Evolutionary conservation across 2,888 invertebrate species (phyloP).

Genomic region (Chydorus sphaericus): DNA sequence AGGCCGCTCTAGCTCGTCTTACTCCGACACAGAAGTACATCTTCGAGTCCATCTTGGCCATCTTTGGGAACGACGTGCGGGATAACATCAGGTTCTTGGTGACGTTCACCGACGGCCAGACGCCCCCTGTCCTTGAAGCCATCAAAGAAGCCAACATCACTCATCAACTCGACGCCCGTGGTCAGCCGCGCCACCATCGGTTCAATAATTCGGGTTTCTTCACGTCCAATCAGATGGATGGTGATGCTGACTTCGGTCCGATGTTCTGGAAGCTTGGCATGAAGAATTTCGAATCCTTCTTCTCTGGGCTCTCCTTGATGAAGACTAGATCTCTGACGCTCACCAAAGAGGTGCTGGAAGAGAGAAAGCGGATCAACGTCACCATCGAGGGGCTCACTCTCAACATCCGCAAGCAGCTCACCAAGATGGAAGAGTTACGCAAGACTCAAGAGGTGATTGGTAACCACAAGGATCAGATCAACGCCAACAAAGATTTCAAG

Average conservation of each 20-base stretch:
- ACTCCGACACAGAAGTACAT: not conserved
- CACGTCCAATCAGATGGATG: not conserved
- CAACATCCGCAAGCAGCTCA: conserved; percentile 17
- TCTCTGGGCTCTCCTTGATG: conserved; percentile 14
- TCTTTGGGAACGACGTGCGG: not conserved
- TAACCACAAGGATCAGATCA: conserved; percentile 14
- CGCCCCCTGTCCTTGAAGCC: not conserved
- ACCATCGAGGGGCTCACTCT: conserved; percentile 16
- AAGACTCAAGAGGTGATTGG: conserved; percentile 18
- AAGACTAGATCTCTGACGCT: conserved; percentile 17
- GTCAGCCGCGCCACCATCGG: not conserved
- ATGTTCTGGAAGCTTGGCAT: conserved; percentile 19
- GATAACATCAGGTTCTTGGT: not conserved
- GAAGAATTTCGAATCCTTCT: conserved; percentile 17
- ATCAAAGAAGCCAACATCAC: not conserved
- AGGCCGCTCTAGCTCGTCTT: not conserved
- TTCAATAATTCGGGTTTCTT: not conserved
- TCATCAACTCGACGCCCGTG: not conserved
- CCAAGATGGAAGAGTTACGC: conserved; percentile 14
- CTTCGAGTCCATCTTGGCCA: conserved; percentile 5
- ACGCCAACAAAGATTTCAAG: conserved; percentile 19
- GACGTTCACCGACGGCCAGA: not conserved
- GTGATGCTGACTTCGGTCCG: not conserved
- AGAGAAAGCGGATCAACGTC: conserved; percentile 16
- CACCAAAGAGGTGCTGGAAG: conserved; percentile 19